Evolutionary conservation across 2,888 invertebrate genomes (phyloP).

Genomic region (Acheta domesticus): DNA sequence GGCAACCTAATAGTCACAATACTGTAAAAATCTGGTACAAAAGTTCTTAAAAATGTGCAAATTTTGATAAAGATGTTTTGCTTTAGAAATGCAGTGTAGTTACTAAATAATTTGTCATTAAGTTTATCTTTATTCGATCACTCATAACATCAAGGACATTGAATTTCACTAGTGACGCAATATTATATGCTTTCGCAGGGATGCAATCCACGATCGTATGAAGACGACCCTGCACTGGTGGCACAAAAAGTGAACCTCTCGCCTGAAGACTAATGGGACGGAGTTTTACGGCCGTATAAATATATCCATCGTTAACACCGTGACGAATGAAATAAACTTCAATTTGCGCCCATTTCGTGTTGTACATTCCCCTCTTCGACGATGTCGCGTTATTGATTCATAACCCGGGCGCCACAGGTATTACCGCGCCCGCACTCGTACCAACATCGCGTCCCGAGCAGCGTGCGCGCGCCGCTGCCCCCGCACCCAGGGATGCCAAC

Average conservation of each 20-base stretch:
- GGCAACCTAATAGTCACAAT: too few species aligned
- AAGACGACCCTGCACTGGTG: background rate
- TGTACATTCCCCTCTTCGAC: background rate
- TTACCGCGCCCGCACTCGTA: background rate
- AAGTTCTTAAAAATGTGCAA: too few species aligned
- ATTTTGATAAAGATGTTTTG: too few species aligned
- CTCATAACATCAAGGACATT: too few species aligned
- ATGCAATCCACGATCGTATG: background rate
- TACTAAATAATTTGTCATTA: too few species aligned
- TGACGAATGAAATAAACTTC: constrained; percentile 18
- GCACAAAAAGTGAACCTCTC: background rate
- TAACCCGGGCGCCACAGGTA: constrained; percentile 5
- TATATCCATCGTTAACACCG: constrained; percentile 12
- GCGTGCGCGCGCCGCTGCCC: background rate
- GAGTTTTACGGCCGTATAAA: background rate
- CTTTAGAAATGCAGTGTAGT: too few species aligned
- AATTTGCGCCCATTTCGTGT: constrained; percentile 18
- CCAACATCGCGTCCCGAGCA: background rate
- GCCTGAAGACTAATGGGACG: background rate
- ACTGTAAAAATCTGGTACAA: too few species aligned
- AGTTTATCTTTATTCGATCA: too few species aligned
- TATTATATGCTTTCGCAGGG: too few species aligned
- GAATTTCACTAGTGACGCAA: too few species aligned
- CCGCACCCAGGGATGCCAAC: too few species aligned
- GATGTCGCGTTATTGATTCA: constrained; percentile 18